These are phyloP conservation scores for Spilosoma lubricipeda DNA, from an alignment of 2,888 invertebrate genomes.

Conservation along the genomic window DNA sequence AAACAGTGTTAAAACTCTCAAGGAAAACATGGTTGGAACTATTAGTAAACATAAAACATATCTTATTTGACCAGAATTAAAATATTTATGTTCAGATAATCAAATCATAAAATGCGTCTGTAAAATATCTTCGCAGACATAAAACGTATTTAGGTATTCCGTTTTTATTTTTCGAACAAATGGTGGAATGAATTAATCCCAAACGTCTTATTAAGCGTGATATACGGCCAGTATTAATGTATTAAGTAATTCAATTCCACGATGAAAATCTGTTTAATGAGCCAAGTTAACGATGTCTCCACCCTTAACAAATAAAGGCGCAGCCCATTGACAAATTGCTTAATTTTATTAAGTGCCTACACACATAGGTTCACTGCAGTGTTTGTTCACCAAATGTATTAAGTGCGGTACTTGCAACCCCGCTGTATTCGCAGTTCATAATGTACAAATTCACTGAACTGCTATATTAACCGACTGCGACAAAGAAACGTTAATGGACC, in stretches of 20 bases:
- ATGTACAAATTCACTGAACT: conserved; percentile 74
- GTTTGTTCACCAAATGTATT: conserved; percentile 63
- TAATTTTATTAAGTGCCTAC: conserved; percentile 82
- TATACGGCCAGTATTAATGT: conserved; percentile 49
- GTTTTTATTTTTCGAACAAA: conserved; percentile 30
- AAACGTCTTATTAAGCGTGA: conserved; percentile 47
- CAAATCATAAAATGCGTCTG: neutral
- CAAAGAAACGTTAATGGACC: conserved; percentile 79
- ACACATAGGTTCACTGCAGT: conserved; percentile 65
- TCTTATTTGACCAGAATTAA: conserved; percentile 22
- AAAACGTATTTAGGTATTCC: conserved; percentile 17
- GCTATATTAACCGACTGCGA: conserved; percentile 71
- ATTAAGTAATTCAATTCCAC: conserved; percentile 58
- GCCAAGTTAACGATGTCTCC: conserved; percentile 59
- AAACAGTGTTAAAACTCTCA: conserved; percentile 31
- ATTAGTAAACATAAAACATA: conserved; percentile 28
- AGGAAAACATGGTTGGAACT: conserved; percentile 23
- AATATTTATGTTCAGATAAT: conserved; percentile 10
- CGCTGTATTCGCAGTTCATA: conserved; percentile 51
- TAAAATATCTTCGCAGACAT: conserved; percentile 26
- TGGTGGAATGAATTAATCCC: conserved; percentile 35
- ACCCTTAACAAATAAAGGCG: conserved; percentile 75
- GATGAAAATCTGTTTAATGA: conserved; percentile 67
- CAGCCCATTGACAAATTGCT: conserved; percentile 79
- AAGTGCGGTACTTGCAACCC: conserved; percentile 45